Percentiles rank a stretch among this genome's conserved stretches.
Evolutionary conservation across 1,140 invertebrate species (phyloP).

Genomic region (Cylas formicarius): DNA sequence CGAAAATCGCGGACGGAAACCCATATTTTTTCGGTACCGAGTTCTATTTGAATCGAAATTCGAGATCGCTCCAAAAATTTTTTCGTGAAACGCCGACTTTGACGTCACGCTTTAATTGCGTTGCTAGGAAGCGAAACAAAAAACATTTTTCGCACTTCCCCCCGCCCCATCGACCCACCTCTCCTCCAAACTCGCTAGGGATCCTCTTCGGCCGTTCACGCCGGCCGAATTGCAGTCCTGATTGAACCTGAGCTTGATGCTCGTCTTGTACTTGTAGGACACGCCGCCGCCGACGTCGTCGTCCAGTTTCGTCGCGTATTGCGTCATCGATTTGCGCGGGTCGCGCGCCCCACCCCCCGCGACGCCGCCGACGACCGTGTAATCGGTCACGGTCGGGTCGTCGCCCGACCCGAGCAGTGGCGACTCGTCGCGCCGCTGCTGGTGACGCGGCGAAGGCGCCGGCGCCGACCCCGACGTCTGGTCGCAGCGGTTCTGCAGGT

Average conservation of each 20-base stretch:
- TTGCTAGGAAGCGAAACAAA: too few relatives aligned
- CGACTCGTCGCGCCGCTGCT: neutral
- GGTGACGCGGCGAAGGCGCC: conserved; percentile 4
- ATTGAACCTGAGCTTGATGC: conserved; percentile 81
- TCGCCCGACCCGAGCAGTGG: conserved; percentile 2
- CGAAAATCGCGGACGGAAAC: neutral
- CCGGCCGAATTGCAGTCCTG: conserved; percentile 34
- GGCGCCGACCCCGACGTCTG: conserved; percentile 43
- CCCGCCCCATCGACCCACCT: too few relatives aligned
- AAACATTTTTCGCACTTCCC: too few relatives aligned
- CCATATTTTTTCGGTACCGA: too few relatives aligned
- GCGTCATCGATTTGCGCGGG: too few relatives aligned
- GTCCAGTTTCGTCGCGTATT: conserved; percentile 6
- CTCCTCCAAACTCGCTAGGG: conserved; percentile 33
- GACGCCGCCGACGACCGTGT: too few relatives aligned
- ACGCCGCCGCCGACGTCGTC: conserved; percentile 23
- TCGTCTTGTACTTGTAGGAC: conserved; percentile 88
- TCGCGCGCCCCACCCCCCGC: too few relatives aligned
- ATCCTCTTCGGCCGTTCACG: conserved; percentile 25
- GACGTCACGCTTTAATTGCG: too few relatives aligned
- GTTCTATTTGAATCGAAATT: too few relatives aligned
- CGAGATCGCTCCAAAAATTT: too few relatives aligned
- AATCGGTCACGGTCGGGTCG: too few relatives aligned
- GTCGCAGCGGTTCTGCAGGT: conserved; percentile 79
- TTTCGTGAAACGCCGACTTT: too few relatives aligned